Conservation (phyloP, 2,797 vertebrate species). For the Melanogrammus aeglefinus region DNA sequence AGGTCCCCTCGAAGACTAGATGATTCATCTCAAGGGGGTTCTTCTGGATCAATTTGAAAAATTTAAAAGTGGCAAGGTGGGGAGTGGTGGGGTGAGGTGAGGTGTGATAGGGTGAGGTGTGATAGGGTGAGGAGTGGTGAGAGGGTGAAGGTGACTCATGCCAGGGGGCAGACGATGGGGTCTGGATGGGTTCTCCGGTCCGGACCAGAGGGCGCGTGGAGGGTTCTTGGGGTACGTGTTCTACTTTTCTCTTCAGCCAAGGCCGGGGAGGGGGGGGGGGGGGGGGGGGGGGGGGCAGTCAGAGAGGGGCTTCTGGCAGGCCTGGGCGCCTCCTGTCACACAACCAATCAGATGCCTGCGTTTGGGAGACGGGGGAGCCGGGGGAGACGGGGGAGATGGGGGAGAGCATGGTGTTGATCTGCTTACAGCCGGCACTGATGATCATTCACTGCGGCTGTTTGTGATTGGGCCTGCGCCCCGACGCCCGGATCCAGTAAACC, state of each 20-base stretch:
- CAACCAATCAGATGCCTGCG: neutral
- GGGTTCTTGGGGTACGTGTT: neutral
- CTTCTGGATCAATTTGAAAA: too few species aligned
- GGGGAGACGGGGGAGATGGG: too few species aligned
- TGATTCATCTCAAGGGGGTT: too few species aligned
- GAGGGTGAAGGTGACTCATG: neutral
- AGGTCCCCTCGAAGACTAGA: too few species aligned
- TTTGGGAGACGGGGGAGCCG: neutral
- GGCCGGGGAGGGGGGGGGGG: neutral
- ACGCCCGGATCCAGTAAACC: constrained; percentile 44
- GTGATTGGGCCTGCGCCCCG: constrained; percentile 32
- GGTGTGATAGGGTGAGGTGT: neutral
- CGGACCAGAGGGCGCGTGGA: neutral
- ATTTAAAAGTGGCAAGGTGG: too few species aligned
- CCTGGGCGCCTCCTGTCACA: neutral
- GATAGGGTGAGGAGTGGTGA: neutral
- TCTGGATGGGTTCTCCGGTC: neutral
- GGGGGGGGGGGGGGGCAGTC: too few species aligned
- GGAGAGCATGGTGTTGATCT: constrained; percentile 36
- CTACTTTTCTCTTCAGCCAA: neutral
- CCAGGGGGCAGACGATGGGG: neutral
- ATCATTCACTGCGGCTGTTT: constrained; percentile 47
- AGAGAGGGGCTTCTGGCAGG: neutral
- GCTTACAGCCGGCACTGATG: constrained; percentile 54
- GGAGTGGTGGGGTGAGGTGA: neutral